phyloP scores from a whole-genome alignment of 2,888 invertebrate genomes.

The Coecobrya sp. region DNA sequence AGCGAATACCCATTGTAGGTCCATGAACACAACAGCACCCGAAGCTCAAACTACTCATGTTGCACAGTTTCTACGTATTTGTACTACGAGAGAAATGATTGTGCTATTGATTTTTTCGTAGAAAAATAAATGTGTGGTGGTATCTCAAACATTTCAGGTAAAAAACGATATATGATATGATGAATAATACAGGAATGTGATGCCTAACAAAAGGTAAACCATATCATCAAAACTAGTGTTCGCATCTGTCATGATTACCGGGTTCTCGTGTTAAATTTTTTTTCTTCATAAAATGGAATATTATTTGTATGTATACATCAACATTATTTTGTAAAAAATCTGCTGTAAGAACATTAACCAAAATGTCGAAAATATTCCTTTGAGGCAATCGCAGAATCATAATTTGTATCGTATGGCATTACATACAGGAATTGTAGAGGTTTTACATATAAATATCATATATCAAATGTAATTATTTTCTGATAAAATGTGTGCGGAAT shows the following conservation, averaged over 20 bases:
- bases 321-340: neutral
- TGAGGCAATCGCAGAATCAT: too few relatives aligned
- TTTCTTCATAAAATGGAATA: neutral
- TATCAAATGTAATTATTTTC: too few relatives aligned
- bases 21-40: neutral
- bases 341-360: too few relatives aligned
- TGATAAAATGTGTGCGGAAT: too few relatives aligned
- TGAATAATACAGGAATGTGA: neutral
- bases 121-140: conserved; percentile 27
- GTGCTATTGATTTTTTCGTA: conserved; percentile 39
- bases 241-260: conserved; percentile 46
- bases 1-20: neutral
- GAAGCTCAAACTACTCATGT: neutral
- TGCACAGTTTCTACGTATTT: neutral
- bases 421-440: too few relatives aligned
- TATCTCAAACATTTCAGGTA: neutral
- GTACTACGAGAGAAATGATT: conserved; percentile 21
- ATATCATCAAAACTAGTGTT: conserved; percentile 55
- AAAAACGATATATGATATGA: conserved; percentile 27
- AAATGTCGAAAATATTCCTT: too few relatives aligned
- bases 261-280: neutral
- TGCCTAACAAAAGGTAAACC: neutral
- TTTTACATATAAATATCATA: too few relatives aligned
- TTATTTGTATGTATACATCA: neutral
- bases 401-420: too few relatives aligned